Evolutionary conservation across 2,888 invertebrate genomes (phyloP), one percentile per base, ranked within the genome.

Genomic region (Gonocerus acuteangulatus): DNA sequence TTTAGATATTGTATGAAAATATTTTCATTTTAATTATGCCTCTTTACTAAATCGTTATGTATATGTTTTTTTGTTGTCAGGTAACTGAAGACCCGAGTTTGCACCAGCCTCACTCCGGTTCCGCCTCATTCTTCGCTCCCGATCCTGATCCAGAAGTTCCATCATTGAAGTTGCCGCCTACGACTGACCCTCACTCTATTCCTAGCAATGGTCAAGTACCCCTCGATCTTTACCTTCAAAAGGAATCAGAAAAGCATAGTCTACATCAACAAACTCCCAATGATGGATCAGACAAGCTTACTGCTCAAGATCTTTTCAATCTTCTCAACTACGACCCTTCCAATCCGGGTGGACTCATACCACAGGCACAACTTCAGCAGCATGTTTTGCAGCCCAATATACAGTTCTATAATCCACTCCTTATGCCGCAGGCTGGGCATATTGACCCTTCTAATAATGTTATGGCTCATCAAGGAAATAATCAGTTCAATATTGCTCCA

Each of bases 61-160:
- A n/a, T n/a, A 6, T 27, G 27, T 27, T 27, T 27, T 4, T 6
- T 27, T 27, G 27, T 9, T 52, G 15, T 34, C n/a, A 80, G 73
- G 81, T 81, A 3, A 78, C 78, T 1, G 80, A 82, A 70, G 74
- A 77, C 15, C 73, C 73, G 9, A 58, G 76, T 74, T 42, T 64
- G 44, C 34, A 74, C 74, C 69, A 75, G 74, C 68, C 74, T 19
- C 52, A 61, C 18, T 52, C 62, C 23, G 64, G 62, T 13, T 44
- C 60, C 13, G 60, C 73, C 72, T 7, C 73, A 73, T 73, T 75
- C 60, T 79, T 74, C 69, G 78, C 77, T 6, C 78, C 78, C 23
- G 78, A 79, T 70, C 77, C 77, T 13, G 77, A 77, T 70, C 77
- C 78, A 27, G 75, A 74, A 39, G 66, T 77, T 45, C 75, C 76